Percentiles rank a stretch among this genome's conserved stretches.
Conservation (phyloP, 1,140 invertebrate species). For the Pseudobourletiella spinata region DNA sequence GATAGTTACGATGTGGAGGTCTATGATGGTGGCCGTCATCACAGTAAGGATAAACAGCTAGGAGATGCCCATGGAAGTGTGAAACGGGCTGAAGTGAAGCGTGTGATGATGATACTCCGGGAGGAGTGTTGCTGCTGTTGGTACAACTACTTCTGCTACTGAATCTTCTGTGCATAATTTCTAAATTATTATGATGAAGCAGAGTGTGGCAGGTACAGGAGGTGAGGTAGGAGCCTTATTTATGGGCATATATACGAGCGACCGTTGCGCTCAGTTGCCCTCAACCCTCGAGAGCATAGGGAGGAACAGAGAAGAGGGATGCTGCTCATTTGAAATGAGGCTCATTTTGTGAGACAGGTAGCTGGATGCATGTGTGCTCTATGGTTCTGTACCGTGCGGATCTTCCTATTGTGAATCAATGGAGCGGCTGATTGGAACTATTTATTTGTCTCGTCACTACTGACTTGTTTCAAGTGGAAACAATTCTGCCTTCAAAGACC, state of each 20-base stretch:
- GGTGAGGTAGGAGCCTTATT: background rate
- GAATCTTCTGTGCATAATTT: too few species aligned
- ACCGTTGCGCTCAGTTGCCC: background rate
- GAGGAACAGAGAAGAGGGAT: too few species aligned
- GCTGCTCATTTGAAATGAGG: conserved; percentile 19
- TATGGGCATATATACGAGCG: background rate
- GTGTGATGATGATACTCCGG: background rate
- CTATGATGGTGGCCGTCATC: background rate
- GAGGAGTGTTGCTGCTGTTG: background rate
- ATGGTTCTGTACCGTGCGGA: too few species aligned
- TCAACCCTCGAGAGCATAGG: too few species aligned
- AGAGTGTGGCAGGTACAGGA: background rate
- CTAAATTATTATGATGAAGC: background rate
- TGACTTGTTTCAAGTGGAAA: conserved; percentile 4
- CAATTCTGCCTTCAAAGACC: background rate
- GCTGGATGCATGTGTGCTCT: too few species aligned
- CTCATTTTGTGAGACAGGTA: conserved; percentile 1
- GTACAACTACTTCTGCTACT: too few species aligned
- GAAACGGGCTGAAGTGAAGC: background rate
- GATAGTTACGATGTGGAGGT: background rate
- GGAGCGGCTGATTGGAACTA: conserved; percentile 22
- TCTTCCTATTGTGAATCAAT: conserved; percentile 20
- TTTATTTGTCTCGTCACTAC: conserved; percentile 14
- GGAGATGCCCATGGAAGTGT: background rate
- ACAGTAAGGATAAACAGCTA: background rate